Conservation (phyloP, 2,888 invertebrate genomes). For the Platycheirus rosarum region DNA sequence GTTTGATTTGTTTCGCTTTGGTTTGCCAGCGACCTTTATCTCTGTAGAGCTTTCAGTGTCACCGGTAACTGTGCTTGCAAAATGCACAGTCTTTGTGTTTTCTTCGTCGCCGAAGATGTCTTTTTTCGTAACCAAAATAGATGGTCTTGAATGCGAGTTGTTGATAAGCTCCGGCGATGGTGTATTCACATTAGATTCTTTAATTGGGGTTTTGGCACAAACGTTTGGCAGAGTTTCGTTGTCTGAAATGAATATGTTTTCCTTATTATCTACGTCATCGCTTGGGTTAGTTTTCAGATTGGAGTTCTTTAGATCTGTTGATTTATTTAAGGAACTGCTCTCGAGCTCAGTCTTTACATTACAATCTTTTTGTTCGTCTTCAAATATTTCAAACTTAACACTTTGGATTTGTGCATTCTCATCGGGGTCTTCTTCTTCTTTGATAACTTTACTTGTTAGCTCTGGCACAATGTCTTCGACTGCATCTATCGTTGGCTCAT, state of each 20-base stretch:
- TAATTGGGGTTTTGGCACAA: conserved; percentile 36
- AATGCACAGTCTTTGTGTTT: conserved; percentile 61
- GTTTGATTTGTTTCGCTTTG: conserved; percentile 76
- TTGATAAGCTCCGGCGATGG: neutral
- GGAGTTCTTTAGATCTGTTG: neutral
- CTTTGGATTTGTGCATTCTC: neutral
- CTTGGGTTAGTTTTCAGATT: neutral
- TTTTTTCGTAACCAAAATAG: conserved; percentile 65
- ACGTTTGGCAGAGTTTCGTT: conserved; percentile 13
- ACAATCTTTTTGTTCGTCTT: neutral
- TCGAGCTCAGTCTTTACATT: conserved; percentile 4
- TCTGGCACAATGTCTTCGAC: conserved; percentile 11
- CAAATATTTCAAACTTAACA: neutral
- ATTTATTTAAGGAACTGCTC: neutral
- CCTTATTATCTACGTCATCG: conserved; percentile 37
- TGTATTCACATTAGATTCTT: conserved; percentile 11
- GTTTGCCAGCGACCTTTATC: conserved; percentile 69
- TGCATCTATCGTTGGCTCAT: conserved; percentile 1
- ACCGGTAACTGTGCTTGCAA: conserved; percentile 26
- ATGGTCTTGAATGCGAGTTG: conserved; percentile 31
- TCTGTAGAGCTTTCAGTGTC: conserved; percentile 23
- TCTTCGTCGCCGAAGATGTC: conserved; percentile 76
- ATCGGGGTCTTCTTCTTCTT: conserved; percentile 6
- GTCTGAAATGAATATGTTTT: conserved; percentile 23
- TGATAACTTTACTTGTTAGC: neutral